These are phyloP conservation scores for Allolobophora icterica DNA, from an alignment of 2,888 invertebrate species.

Conservation along the genomic window DNA sequence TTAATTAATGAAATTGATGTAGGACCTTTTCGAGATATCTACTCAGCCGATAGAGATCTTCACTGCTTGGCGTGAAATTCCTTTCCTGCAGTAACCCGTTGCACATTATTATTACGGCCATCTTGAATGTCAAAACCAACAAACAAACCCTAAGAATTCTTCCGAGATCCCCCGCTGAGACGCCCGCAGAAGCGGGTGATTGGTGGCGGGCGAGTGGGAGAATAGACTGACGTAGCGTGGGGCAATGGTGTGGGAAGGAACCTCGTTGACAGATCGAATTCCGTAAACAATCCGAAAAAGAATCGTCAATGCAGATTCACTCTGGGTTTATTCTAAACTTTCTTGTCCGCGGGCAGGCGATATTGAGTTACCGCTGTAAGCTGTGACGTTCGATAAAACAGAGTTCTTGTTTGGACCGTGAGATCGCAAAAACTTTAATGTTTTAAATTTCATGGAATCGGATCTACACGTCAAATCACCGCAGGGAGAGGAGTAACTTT, in stretches of 20 bases:
- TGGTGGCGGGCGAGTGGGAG: not conserved
- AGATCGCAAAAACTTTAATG: not conserved
- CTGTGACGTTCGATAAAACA: not conserved
- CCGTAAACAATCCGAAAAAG: not conserved
- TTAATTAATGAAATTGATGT: too few species aligned
- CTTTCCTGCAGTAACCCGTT: too few species aligned
- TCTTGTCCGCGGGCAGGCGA: not conserved
- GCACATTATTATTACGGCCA: not conserved
- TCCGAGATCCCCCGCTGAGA: not conserved
- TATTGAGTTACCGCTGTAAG: not conserved
- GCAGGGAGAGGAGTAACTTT: too few species aligned
- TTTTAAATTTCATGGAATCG: not conserved
- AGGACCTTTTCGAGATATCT: too few species aligned
- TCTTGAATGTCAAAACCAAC: not conserved
- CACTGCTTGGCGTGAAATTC: too few species aligned
- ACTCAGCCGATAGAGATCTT: too few species aligned
- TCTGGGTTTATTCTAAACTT: not conserved
- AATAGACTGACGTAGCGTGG: not conserved
- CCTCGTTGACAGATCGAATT: not conserved
- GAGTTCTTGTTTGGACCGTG: not conserved
- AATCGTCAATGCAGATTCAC: not conserved
- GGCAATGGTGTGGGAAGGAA: not conserved
- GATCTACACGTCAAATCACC: too few species aligned
- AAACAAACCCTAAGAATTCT: not conserved
- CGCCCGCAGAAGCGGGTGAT: not conserved